A percentile compares a stretch with the other conserved stretches of the same genome.
phyloP scores from a whole-genome alignment of 2,113 vertebrate species.

The Pterocles burchelli region DNA sequence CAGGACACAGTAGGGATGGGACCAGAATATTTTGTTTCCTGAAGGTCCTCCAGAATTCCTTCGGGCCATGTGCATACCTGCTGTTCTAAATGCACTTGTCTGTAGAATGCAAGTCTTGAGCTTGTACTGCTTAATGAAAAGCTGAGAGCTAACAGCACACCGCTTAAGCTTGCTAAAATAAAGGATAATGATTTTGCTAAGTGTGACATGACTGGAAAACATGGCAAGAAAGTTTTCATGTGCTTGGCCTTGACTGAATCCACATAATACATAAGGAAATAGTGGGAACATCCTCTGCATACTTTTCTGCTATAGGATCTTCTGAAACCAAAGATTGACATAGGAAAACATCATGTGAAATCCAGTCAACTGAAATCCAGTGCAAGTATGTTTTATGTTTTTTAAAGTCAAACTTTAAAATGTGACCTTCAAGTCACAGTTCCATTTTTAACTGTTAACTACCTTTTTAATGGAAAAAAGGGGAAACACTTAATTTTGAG shows the following conservation, averaged over 20 bases:
- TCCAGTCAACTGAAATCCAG: neutral
- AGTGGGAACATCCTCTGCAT: neutral
- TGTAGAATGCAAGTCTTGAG: neutral
- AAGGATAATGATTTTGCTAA: neutral
- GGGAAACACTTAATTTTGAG: neutral
- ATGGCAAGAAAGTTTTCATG: neutral
- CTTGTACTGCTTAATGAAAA: neutral
- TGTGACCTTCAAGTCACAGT: neutral
- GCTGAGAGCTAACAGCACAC: neutral
- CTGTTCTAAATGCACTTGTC: neutral
- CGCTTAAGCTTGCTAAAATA: neutral
- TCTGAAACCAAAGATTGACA: neutral
- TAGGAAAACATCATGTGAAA: neutral
- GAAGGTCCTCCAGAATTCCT: neutral
- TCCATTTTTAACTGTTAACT: neutral
- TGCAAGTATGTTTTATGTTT: neutral
- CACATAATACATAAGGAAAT: neutral
- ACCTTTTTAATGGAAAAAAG: neutral
- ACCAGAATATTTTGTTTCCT: neutral
- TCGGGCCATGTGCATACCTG: neutral
- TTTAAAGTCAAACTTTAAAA: neutral
- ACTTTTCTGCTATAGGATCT: neutral
- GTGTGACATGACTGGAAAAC: neutral
- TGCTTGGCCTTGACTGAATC: neutral
- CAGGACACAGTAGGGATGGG: neutral